Percentiles rank a stretch among this genome's conserved stretches.
phyloP scores from a whole-genome alignment of 1,140 invertebrate species.

The Myzus persicae region DNA sequence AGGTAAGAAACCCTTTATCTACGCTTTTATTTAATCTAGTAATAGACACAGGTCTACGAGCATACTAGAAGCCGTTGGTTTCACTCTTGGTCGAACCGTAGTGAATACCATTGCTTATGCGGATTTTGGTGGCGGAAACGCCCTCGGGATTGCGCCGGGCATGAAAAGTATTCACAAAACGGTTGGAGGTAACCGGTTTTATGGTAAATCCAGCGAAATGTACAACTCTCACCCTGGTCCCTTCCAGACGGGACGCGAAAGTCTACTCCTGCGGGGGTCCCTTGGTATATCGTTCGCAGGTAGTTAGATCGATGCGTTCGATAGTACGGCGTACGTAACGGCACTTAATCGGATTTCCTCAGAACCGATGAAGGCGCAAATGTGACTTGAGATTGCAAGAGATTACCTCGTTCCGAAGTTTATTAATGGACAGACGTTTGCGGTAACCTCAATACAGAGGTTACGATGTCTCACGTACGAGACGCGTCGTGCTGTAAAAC shows the following conservation, averaged over 20 bases:
- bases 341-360: not conserved
- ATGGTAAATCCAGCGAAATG: not conserved
- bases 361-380: not conserved
- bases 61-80: not conserved
- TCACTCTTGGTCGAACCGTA: not conserved
- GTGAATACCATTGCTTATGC: not conserved
- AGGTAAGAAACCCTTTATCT: slow-evolving; percentile 63
- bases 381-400: not conserved
- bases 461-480: not conserved
- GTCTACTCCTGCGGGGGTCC: not conserved
- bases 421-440: not conserved
- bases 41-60: slow-evolving; percentile 59
- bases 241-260: not conserved
- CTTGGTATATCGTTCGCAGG: not conserved
- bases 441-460: not conserved
- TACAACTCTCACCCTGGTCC: not conserved
- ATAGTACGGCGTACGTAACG: not conserved
- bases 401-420: not conserved
- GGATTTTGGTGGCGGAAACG: not conserved
- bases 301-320: not conserved
- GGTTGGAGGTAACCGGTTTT: not conserved
- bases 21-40: slow-evolving; percentile 63
- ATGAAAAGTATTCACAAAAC: not conserved
- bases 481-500: not conserved
- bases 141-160: rapidly evolving